A percentile compares a stretch with the other conserved stretches of the same genome.
Conservation (phyloP, 2,113 vertebrate genomes). For the Xyliphius kryptos region DNA sequence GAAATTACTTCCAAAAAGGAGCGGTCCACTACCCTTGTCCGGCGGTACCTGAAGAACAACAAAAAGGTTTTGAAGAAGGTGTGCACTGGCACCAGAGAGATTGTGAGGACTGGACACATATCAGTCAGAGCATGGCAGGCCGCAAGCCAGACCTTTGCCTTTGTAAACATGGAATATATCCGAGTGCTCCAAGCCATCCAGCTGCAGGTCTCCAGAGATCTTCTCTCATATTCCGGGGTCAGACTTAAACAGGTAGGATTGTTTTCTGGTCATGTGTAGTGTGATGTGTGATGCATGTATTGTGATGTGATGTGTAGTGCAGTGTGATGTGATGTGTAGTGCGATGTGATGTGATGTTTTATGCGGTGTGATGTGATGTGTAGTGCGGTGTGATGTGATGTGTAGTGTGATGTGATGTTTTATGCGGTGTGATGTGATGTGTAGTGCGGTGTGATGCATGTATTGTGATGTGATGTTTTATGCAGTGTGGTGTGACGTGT, state of each 20-base stretch:
- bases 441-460: too few species aligned
- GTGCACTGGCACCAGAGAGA: slow-evolving; percentile 84
- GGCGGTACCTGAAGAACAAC: slow-evolving; percentile 91
- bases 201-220: slow-evolving; percentile 43
- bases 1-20: slow-evolving; percentile 78
- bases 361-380: too few species aligned
- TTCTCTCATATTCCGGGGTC: slow-evolving; percentile 44
- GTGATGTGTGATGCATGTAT: slow-evolving; percentile 26
- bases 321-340: too few species aligned
- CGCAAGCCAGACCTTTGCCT: slow-evolving; percentile 21
- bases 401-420: too few species aligned
- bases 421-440: too few species aligned
- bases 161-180: slow-evolving; percentile 7
- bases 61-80: slow-evolving; percentile 87
- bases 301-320: too few species aligned
- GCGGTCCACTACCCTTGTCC: slow-evolving; percentile 83
- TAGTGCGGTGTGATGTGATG: too few species aligned
- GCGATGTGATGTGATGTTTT: too few species aligned
- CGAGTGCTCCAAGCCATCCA: slow-evolving; percentile 28
- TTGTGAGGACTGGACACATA: slow-evolving; percentile 79
- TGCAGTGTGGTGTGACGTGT: too few species aligned
- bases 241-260: slow-evolving; percentile 54
- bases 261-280: too few species aligned
- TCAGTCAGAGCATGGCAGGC: slow-evolving; percentile 69
- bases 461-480: too few species aligned